A percentile compares a stretch with the other conserved stretches of the same genome.
These are phyloP conservation scores for Hoplodrina ambigua DNA, from an alignment of 2,888 invertebrate species.

Conservation along the genomic window DNA sequence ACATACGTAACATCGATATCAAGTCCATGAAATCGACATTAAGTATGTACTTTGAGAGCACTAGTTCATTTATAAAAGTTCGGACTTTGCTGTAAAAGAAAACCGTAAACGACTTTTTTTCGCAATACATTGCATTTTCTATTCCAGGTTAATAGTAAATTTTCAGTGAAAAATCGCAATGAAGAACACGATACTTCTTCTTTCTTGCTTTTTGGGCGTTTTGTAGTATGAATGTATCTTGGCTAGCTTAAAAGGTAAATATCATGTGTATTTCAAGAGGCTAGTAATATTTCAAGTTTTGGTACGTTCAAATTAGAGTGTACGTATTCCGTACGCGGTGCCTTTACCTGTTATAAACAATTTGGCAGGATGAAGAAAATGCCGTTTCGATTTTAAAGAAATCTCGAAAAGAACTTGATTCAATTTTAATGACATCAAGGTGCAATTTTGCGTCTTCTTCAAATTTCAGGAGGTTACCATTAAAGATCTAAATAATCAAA, in stretches of 20 bases:
- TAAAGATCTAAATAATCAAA: too few species aligned
- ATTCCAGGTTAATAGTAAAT: slow-evolving; percentile 12
- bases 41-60: slow-evolving; percentile 47
- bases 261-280: slow-evolving; percentile 24
- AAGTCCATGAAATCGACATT: slow-evolving; percentile 51
- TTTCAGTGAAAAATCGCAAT: slow-evolving; percentile 19
- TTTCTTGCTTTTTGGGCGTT: neutral
- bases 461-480: too few species aligned
- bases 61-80: slow-evolving; percentile 54
- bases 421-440: neutral
- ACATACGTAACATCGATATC: slow-evolving; percentile 47
- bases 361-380: neutral
- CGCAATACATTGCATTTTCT: slow-evolving; percentile 36
- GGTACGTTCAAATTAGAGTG: slow-evolving; percentile 29
- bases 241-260: slow-evolving; percentile 16
- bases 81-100: slow-evolving; percentile 22
- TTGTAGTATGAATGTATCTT: neutral
- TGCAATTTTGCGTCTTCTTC: too few species aligned
- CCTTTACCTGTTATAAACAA: slow-evolving; percentile 3
- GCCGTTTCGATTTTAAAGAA: too few species aligned
- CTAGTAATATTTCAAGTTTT: slow-evolving; percentile 29
- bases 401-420: neutral
- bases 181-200: slow-evolving; percentile 1
- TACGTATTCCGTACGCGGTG: slow-evolving; percentile 21
- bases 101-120: slow-evolving; percentile 8